phyloP scores from a whole-genome alignment of 2,113 vertebrate species.

The Periophthalmodon schlosseri region DNA sequence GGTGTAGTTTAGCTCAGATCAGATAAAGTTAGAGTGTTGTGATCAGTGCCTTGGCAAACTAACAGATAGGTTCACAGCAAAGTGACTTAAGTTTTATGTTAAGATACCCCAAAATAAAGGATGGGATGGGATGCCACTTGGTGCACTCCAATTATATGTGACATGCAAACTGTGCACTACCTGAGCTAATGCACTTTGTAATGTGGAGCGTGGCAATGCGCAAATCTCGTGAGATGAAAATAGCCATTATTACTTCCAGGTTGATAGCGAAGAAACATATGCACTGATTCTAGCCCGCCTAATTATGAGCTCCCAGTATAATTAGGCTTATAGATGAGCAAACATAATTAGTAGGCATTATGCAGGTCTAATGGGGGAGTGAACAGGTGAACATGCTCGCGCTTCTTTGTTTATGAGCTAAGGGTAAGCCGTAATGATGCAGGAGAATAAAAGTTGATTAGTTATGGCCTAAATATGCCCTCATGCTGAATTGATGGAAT shows the following conservation, averaged over 20 bases:
- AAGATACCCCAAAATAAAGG: neutral
- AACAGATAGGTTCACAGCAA: neutral
- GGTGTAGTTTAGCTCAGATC: no score
- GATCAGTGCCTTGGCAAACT: neutral
- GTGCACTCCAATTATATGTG: neutral
- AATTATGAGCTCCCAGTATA: constrained; percentile 76
- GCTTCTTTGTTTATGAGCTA: constrained; percentile 72
- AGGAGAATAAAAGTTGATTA: constrained; percentile 78
- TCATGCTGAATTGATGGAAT: constrained; percentile 48
- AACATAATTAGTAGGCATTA: constrained; percentile 80
- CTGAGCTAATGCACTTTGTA: constrained; percentile 36
- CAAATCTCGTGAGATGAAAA: constrained; percentile 51
- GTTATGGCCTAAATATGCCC: constrained; percentile 77
- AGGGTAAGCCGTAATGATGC: constrained; percentile 72
- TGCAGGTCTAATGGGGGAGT: constrained; percentile 70
- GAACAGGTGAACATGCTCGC: constrained; percentile 76
- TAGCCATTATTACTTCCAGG: constrained; percentile 55
- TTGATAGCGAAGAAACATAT: constrained; percentile 58
- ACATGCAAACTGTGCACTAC: constrained; percentile 12
- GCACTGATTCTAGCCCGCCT: constrained; percentile 63
- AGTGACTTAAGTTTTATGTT: neutral
- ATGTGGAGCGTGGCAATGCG: constrained; percentile 18
- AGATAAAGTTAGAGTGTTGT: neutral
- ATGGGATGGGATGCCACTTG: neutral
- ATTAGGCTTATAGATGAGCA: constrained; percentile 80